Base-by-base conservation (phyloP, 2,797 vertebrate genomes). In the Eulemur coronatus region DNA sequence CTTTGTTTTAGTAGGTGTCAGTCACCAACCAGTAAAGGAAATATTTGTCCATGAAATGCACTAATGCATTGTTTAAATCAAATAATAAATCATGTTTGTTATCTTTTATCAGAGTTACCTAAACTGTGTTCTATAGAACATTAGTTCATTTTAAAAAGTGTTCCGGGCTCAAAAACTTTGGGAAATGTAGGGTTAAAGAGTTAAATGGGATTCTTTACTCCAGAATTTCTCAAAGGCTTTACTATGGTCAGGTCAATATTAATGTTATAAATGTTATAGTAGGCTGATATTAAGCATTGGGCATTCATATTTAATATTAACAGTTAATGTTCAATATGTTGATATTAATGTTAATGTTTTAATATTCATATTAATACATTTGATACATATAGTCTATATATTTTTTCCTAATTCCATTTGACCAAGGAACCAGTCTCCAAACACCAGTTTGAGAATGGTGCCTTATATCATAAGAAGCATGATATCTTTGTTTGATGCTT, bases 341-440 rank as follows among this genome's bases (percentile, higher is more conserved):
- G 65, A 43, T 18, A 22, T 84, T 89, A 67, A 33, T 88, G 55
- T 33, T 91, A 65, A 73, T 35, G 7, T 48, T 41, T 57, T 82
- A 65, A 88, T 80, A 65, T 50, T 76, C 22, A n/a, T 67, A 9
- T 91, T 79, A 82, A 59, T 61, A 70, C 61, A 48, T 63, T 41
- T 17, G 22, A 57, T 24, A 57, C 10, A 57, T 57, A 26, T 57
- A 57, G 8, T 55, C 52, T 57, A 57, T 57, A 11, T 57, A 41
- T 89, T 41, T 94, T 96, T 93, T 88, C 35, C 10, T 78, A 82
- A 57, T 87, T 70, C 22, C 38, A 43, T 93, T 78, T 70, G 22
- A 30, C 17, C 61, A 82, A 86, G 20, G 20, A 75, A 76, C 50
- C 46, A 70, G 12, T 43, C 46, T 59, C 81, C 84, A 20, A 33